Evolutionary conservation across 2,797 vertebrate species (phyloP), one percentile per base, ranked within the genome.

Genomic region (Alfaro cultratus): DNA sequence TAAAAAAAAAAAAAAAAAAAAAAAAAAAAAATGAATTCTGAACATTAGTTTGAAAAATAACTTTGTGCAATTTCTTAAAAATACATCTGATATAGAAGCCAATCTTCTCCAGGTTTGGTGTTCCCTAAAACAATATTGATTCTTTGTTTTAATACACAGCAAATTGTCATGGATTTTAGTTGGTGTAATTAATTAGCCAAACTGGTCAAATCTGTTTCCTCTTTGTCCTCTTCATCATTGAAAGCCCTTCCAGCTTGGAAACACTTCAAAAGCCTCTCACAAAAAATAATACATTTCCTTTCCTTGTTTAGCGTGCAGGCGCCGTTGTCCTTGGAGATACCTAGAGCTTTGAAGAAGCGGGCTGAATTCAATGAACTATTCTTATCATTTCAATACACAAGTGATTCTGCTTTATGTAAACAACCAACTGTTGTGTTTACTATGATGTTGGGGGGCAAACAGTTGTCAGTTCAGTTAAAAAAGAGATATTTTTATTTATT

Each of bases 311-410:
- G 83, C 49, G 4, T 82, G 74, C 76, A 78, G 53, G 21, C 9
- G 45, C 70, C 76, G 68, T 51, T 60, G 71, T 87, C 86, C 87
- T 91, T 89, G 77, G 90, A 88, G 85, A 86, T 80, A 84, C 83
- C 76, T 75, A 78, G 78, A 77, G 79, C 89, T 86, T 86, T 82
- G 76, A 89, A 64, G 75, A 85, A 74, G 45, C 77, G 67, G 15
- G 53, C 43, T 51, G 75, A 82, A 57, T 76, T 86, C 78, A 73
- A 36, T 73, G 1, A n/a, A 67, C 78, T 78, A 64, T 64, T 84
- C 85, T 83, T 83, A 74, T 84, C 34, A 74, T 80, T 85, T 87
- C 82, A 87, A 83, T 74, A 76, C 16, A 60, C 49, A 78, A 23
- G 31, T 26, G 51, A 62, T 64, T 31, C 39, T 76, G 73, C n/a